phyloP scores from a whole-genome alignment of 2,113 vertebrate species.

The Podilymbus podiceps region DNA sequence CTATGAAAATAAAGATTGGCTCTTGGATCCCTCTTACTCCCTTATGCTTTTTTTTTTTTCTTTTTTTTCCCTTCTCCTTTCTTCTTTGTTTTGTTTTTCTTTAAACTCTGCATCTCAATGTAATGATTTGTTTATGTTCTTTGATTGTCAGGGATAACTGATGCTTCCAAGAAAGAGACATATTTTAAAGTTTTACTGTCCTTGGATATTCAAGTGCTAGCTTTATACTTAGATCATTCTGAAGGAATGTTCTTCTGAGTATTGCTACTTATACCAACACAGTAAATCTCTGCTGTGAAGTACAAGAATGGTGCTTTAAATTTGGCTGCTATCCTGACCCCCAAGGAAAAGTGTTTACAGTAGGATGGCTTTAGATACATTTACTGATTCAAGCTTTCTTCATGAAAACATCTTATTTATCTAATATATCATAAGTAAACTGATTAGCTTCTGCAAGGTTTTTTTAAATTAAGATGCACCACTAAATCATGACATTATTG shows the following conservation, averaged over 20 bases:
- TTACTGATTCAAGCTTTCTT: background rate
- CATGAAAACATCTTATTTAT: background rate
- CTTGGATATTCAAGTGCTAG: background rate
- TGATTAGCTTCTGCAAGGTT: background rate
- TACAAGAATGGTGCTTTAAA: background rate
- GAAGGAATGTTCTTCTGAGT: background rate
- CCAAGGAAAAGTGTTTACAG: background rate
- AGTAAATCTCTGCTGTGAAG: background rate
- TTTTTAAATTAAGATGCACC: background rate
- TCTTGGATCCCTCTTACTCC: background rate
- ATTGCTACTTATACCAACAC: background rate
- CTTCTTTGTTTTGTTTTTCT: background rate
- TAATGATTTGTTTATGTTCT: background rate
- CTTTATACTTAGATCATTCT: background rate
- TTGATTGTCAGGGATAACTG: background rate
- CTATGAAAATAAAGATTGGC: background rate
- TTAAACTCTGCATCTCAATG: background rate
- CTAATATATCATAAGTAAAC: background rate
- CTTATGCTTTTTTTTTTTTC: background rate
- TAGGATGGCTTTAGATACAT: background rate
- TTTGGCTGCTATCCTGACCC: background rate
- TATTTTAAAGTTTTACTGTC: background rate
- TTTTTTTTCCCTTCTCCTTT: background rate
- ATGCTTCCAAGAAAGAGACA: background rate
- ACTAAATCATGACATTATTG: background rate